Percentiles rank a stretch among this genome's conserved stretches.
phyloP scores from a whole-genome alignment of 2,113 vertebrate species.

The Typhlomys cinereus region DNA sequence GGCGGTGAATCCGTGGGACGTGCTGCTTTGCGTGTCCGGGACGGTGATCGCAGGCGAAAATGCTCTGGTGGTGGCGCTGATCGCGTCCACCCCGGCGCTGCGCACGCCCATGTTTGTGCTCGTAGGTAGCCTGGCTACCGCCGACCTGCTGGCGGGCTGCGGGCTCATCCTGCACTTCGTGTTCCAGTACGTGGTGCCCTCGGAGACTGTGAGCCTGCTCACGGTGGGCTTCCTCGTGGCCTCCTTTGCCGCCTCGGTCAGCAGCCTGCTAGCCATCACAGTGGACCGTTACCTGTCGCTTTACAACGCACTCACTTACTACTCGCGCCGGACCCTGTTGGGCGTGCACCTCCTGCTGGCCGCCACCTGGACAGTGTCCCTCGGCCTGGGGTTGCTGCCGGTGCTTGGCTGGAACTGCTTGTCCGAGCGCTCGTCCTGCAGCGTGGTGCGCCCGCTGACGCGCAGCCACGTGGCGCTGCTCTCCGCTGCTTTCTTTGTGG shows the following conservation, averaged over 20 bases:
- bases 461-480: constrained; percentile 93
- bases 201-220: constrained; percentile 95
- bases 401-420: constrained; percentile 98
- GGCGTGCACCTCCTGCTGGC: constrained; percentile 94
- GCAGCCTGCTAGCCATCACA: constrained; percentile 96
- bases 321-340: constrained; percentile 94
- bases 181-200: constrained; percentile 95
- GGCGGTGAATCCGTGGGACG: constrained; percentile 95
- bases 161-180: constrained; percentile 98
- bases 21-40: constrained; percentile 97
- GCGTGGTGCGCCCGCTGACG: constrained; percentile 94
- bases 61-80: constrained; percentile 96
- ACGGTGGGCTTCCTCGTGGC: constrained; percentile 97
- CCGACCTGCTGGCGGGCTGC: constrained; percentile 95
- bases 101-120: constrained; percentile 97
- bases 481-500: constrained; percentile 92
- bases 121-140: constrained; percentile 96
- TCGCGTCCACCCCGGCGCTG: constrained; percentile 94
- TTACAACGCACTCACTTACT: constrained; percentile 97
- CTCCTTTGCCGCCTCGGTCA: constrained; percentile 96
- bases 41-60: constrained; percentile 98
- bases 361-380: constrained; percentile 93
- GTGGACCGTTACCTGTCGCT: constrained; percentile 98
- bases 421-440: constrained; percentile 89
- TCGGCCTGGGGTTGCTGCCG: constrained; percentile 93